Evolutionary conservation across 2,797 vertebrate species (phyloP), one percentile per base, ranked within the genome.

Genomic region (Gastrophryne carolinensis): DNA sequence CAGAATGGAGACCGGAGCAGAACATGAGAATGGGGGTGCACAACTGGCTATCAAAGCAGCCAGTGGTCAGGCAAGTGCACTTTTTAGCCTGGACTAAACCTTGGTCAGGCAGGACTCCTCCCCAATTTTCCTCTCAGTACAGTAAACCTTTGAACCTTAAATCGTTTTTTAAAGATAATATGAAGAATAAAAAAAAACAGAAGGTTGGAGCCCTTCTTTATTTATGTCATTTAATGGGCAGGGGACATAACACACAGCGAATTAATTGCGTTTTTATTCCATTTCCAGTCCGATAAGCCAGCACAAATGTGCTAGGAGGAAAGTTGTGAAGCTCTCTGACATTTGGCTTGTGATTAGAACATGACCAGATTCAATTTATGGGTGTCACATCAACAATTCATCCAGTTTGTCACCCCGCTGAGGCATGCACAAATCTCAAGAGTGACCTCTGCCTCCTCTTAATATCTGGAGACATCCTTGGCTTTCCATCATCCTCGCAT

Each of bases 381-480:
- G 56, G 54, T 23, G 29, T n/a, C 21, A 30, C 23, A 41, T 27
- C 58, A 32, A 39, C 56, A 52, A 50, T 60, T 49, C 35, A 72
- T 72, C 26, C 58, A 53, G 9, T 30, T 27, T 72, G 70, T 72
- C 70, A 72, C 58, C 58, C 70, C 52, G 58, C 47, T 53, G 58
- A 63, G 58, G 32, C 23, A 26, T 61, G 30, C 30, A 62, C 26
- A 72, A 60, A 69, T 57, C 57, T 53, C 50, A 21, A 41, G 23
- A 10, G 34, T 39, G 50, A 68, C 53, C 67, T 70, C 54, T 47
- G 54, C n/a, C 34, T 30, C 34, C 12, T 19, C 15, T 11, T 39
- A 41, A 56, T 44, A 69, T 57, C 30, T 53, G 32, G 11, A 56
- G 52, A 69, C 27, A 57, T 54, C 35, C 66, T 69, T 69, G 24